Evolutionary conservation across 1,140 invertebrate genomes (phyloP).

Genomic region (Drosophila sulfurigaster): DNA sequence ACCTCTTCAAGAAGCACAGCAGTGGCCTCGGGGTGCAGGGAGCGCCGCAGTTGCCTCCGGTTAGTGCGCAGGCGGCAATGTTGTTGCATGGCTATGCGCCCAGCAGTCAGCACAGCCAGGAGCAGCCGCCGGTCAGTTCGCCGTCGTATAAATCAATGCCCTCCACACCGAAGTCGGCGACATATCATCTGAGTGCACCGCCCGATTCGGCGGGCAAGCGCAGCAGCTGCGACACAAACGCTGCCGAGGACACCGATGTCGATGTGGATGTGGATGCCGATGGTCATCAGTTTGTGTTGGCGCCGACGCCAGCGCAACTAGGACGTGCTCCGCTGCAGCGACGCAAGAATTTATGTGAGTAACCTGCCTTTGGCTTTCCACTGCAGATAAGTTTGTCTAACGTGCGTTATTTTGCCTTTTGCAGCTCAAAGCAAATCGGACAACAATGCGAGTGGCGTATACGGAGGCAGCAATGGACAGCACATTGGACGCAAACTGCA

Average conservation of each 20-base stretch:
- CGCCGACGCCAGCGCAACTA: conserved; percentile 96
- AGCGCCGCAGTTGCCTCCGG: conserved; percentile 52
- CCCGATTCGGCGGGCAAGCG: conserved; percentile 66
- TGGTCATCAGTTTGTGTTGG: conserved; percentile 91
- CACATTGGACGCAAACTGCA: conserved; percentile 71
- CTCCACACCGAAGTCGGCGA: conserved; percentile 76
- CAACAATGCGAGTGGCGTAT: conserved; percentile 39
- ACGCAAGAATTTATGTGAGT: conserved; percentile 80
- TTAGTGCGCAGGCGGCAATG: conserved; percentile 66
- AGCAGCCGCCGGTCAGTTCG: conserved; percentile 64
- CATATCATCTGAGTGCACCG: conserved; percentile 68
- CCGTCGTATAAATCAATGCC: conserved; percentile 76
- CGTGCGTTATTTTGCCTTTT: not conserved
- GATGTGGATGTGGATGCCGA: conserved; percentile 85
- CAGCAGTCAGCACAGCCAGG: conserved; percentile 50
- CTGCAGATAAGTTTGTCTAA: too few species aligned
- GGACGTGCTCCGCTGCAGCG: conserved; percentile 94
- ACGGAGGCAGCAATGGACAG: conserved; percentile 61
- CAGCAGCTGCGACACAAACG: conserved; percentile 34
- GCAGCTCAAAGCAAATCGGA: conserved; percentile 76
- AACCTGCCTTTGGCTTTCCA: not conserved
- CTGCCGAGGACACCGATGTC: conserved; percentile 45
- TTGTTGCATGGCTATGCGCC: conserved; percentile 70
- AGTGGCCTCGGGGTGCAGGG: conserved; percentile 46
- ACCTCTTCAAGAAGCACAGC: conserved; percentile 78